Base-by-base conservation (phyloP, 2,888 invertebrate genomes). In the Nemotelus nigrinus region DNA sequence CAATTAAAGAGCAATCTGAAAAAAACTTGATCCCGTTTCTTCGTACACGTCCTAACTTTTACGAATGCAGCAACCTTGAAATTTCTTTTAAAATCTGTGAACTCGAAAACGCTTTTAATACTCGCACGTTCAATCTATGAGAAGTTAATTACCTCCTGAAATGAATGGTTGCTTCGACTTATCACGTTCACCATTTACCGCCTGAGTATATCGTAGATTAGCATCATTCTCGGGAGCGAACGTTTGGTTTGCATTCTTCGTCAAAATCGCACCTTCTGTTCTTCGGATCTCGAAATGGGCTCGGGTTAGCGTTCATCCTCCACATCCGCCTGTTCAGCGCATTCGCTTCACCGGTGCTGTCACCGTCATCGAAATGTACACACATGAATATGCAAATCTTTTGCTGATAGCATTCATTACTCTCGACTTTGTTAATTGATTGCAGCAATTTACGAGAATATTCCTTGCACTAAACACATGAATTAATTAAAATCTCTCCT, bases 391-490 rank as follows among this genome's bases (percentile, higher is more conserved):
- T 79, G 79, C 79, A 79, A 79, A 79, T 65, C 58, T 65, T 55
- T 64, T 70, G 77, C 77, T 77, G 79, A 78, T 79, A 77, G 77
- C 79, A 79, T 79, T 79, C 79, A 79, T 79, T 79, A 79, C 65
- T 71, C 71, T 53, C 76, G 79, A 76, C 77, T 71, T 79, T 67
- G 77, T 76, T 79, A 79, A 79, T 79, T 79, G 79, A 79, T 79
- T 79, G 76, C 79, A 79, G 79, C 79, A 79, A 79, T 79, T 79
- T 79, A 77, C 76, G 75, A 77, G 79, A 74, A 77, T 65, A 78
- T 77, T 76, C 76, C 71, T 71, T 77, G 79, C 76, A 77, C 79
- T 77, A 77, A 79, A 79, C 77, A 79, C 77, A 77, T 76, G 79
- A 77, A 79, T 77, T 79, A 79, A 79, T 79, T 79, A 74, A 77